Percentiles rank a stretch among this genome's conserved stretches.
Conservation (phyloP, 92 coral and sea anemone genomes). For the Scolanthus callimorphus region DNA sequence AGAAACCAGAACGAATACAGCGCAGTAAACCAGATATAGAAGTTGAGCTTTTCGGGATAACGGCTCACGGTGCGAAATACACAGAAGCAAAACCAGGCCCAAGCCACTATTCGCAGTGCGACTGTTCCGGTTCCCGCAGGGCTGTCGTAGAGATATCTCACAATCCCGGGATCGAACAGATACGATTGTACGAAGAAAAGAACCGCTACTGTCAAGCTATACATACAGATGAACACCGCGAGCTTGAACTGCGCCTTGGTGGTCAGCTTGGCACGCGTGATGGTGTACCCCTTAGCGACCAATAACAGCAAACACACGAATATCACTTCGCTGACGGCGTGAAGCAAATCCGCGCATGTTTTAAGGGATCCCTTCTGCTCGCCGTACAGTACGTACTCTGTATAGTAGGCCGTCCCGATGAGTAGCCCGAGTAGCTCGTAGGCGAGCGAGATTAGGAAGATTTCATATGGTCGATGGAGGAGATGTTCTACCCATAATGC, state of each 20-base stretch:
- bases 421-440: slow-evolving; percentile 36
- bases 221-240: slow-evolving; percentile 35
- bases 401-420: slow-evolving; percentile 25
- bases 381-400: slow-evolving; percentile 19
- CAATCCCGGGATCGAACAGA: slow-evolving; percentile 21
- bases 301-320: slow-evolving; percentile 41
- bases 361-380: slow-evolving; percentile 8
- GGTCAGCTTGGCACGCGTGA: slow-evolving; percentile 45
- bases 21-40: slow-evolving; percentile 22
- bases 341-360: slow-evolving; percentile 19
- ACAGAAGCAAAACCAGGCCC: slow-evolving; percentile 40
- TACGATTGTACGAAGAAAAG: slow-evolving; percentile 32
- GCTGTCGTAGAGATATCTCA: slow-evolving; percentile 21
- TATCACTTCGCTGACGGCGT: slow-evolving; percentile 47
- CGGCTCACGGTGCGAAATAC: slow-evolving; percentile 14
- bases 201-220: slow-evolving; percentile 36
- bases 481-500: slow-evolving; percentile 21
- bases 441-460: slow-evolving; percentile 39
- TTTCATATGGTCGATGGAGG: slow-evolving; percentile 50
- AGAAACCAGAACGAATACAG: slow-evolving; percentile 53
- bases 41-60: slow-evolving; percentile 45
- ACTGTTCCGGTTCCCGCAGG: slow-evolving; percentile 18
- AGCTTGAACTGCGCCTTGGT: slow-evolving; percentile 21
- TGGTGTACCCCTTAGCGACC: slow-evolving; percentile 64
- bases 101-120: slow-evolving; percentile 27